Evolutionary conservation across 2,113 vertebrate species (phyloP).

Genomic region (Vulpes vulpes): DNA sequence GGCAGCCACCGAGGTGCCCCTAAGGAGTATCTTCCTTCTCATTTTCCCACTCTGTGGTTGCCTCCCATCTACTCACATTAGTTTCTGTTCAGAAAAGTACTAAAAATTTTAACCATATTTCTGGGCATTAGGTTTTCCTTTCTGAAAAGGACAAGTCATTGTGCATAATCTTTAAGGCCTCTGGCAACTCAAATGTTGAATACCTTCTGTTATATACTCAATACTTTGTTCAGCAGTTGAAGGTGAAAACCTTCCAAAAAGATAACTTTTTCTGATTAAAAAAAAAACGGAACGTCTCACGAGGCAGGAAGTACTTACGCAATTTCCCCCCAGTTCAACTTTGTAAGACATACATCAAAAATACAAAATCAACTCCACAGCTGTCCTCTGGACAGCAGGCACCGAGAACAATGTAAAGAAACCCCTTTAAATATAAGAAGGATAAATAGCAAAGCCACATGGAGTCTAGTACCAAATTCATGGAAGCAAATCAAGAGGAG

Average conservation of each 20-base stretch:
- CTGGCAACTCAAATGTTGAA: not conserved
- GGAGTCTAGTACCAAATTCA: not conserved
- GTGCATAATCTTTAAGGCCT: not conserved
- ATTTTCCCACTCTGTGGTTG: not conserved
- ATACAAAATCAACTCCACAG: not conserved
- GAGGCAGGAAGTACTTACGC: not conserved
- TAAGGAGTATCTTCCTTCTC: not conserved
- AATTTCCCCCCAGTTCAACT: not conserved
- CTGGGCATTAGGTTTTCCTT: not conserved
- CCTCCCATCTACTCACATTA: not conserved
- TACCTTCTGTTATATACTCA: not conserved
- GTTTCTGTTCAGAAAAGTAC: not conserved
- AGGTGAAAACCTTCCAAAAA: slow-evolving; percentile 10
- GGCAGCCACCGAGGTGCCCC: too few relatives aligned
- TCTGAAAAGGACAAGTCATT: not conserved
- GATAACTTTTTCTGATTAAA: not conserved
- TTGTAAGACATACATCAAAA: slow-evolving; percentile 46
- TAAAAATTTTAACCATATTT: not conserved
- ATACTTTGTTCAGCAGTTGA: slow-evolving; percentile 46
- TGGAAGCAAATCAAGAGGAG: not conserved
- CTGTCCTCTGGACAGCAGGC: not conserved
- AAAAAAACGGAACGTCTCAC: not conserved
- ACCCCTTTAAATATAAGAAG: slow-evolving; percentile 21
- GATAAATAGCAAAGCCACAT: not conserved
- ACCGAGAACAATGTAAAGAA: slow-evolving; percentile 1